Evolutionary conservation across 2,888 invertebrate species (phyloP), one percentile per base, ranked within the genome.

Genomic region (Helicoverpa assulta): DNA sequence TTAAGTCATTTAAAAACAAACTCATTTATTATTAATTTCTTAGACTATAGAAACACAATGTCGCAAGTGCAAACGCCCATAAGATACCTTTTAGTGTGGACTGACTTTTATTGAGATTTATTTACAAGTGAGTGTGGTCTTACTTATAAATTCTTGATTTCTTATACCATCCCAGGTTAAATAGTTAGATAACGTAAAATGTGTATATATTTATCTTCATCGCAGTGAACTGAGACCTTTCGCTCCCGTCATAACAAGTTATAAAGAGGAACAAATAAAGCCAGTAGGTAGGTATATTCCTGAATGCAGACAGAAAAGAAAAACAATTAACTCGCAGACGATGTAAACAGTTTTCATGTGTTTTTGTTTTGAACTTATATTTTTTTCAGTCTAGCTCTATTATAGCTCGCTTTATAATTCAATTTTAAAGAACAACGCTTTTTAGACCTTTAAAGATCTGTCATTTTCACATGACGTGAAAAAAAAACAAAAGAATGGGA

Each of bases 371-470:
- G 3, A 55, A 37, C 37, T 55, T 37, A 14, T 40, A 18, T 37
- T n/a, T 33, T 56, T 37, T n/a, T 47, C 47, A 47, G 47, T 47
- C 47, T 47, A n/a, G 47, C 47, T 47, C 47, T 47, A n/a, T n/a
- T 16, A 47, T 47, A 47, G 16, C 47, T 16, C 4, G 16, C 47
- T 47, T 47, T 47, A 7, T 33, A 29, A 29, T 5, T 29, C 0
- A 7, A 29, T 6, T 29, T 29, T 29, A 7, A 7, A 7, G 29
- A 29, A 29, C 5, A 8, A 33, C 7, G 33, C 33, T 33, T 7
- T 33, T 33, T 33, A 33, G 33, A 33, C 6, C 33, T 33, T 33
- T 33, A 33, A 33, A 33, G 33, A 33, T 8, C 33, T 8, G 7
- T 33, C 7, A 8, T 7, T 40, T 40, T 40, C 2, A 1, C 40